Evolutionary conservation across 2,113 vertebrate species (phyloP).

Genomic region (Lepisosteus osseus): DNA sequence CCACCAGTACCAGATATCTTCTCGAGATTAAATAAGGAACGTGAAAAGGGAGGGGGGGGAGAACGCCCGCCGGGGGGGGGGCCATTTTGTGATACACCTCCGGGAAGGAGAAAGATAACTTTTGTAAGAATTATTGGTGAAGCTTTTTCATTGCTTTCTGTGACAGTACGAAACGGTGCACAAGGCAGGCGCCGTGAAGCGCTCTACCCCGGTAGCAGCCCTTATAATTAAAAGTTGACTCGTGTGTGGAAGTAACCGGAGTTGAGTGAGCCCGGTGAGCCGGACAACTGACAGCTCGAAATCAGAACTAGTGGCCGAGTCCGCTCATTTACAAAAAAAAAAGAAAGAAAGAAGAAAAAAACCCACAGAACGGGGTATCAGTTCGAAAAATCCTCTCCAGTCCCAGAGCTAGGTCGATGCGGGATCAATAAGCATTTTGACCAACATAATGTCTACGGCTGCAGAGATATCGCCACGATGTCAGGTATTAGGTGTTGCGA

Average conservation of each 20-base stretch:
- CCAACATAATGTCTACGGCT: slow-evolving; percentile 65
- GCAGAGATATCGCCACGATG: slow-evolving; percentile 66
- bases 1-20: slow-evolving; percentile 32
- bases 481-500: slow-evolving; percentile 70
- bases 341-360: not conserved
- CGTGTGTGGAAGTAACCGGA: too few relatives aligned
- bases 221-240: too few relatives aligned
- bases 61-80: not conserved
- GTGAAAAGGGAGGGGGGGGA: not conserved
- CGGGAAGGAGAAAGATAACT: slow-evolving; percentile 1
- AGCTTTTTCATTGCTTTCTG: not conserved
- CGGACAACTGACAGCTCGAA: not conserved
- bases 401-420: slow-evolving; percentile 36
- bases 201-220: not conserved
- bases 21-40: slow-evolving; percentile 24
- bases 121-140: not conserved
- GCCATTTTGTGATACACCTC: too few relatives aligned
- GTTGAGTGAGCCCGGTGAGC: too few relatives aligned
- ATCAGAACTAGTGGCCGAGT: slow-evolving; percentile 10
- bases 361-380: too few relatives aligned
- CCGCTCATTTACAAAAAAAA: not conserved
- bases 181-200: not conserved
- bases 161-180: not conserved
- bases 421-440: slow-evolving; percentile 61
- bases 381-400: slow-evolving; percentile 1